A percentile compares a stretch with the other conserved stretches of the same genome.
These are phyloP conservation scores for Philopedon plagiatum DNA, from an alignment of 2,888 invertebrate genomes.

Conservation along the genomic window DNA sequence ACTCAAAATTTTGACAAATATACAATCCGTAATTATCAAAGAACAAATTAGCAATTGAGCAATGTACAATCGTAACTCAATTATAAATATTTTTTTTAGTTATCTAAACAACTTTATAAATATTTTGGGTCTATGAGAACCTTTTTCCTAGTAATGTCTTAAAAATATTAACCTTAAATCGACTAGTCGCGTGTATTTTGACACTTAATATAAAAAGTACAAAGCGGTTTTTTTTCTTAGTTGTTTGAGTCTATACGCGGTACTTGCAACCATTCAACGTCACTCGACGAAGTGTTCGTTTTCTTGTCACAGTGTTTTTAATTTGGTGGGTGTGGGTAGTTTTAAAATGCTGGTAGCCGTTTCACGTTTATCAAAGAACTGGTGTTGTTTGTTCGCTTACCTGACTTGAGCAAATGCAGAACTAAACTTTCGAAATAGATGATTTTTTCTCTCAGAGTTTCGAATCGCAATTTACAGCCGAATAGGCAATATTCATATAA, in stretches of 20 bases:
- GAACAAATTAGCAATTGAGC: constrained; percentile 65
- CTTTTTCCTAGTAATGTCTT: constrained; percentile 62
- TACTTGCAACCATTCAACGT: constrained; percentile 48
- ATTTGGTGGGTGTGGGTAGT: constrained; percentile 10
- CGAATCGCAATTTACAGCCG: too few relatives aligned
- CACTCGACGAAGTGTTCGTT: constrained; percentile 50
- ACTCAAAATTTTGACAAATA: constrained; percentile 50
- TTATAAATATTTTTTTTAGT: constrained; percentile 63
- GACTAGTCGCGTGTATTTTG: constrained; percentile 60
- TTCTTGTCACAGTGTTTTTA: constrained; percentile 37
- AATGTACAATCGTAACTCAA: constrained; percentile 66
- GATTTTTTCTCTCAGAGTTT: too few relatives aligned
- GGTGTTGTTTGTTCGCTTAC: background rate
- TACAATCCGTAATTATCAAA: constrained; percentile 57
- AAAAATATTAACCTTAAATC: constrained; percentile 67
- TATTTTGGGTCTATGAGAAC: constrained; percentile 56
- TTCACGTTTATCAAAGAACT: constrained; percentile 1
- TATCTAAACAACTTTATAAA: constrained; percentile 65
- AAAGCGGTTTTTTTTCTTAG: constrained; percentile 62
- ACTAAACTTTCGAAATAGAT: too few relatives aligned
- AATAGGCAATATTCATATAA: too few relatives aligned
- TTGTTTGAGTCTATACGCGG: constrained; percentile 48
- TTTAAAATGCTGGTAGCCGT: constrained; percentile 12
- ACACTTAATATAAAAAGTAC: constrained; percentile 68
- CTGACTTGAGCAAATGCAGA: background rate